Conservation (phyloP, 2,888 invertebrate species). For the Podabrus alpinus region DNA sequence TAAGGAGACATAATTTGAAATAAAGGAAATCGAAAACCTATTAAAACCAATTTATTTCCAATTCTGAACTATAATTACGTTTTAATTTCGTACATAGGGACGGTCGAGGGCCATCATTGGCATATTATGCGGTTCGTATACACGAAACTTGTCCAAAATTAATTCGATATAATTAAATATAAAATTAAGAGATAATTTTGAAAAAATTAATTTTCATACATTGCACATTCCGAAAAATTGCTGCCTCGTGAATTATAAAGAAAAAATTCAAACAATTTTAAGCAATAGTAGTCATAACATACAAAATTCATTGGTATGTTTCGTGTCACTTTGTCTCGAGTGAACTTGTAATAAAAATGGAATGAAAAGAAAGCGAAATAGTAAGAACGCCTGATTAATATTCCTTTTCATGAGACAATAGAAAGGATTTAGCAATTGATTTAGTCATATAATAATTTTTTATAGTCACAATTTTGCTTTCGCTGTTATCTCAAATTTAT, state of each 20-base stretch:
- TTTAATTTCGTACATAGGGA: neutral
- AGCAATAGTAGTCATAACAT: neutral
- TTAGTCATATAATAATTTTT: neutral
- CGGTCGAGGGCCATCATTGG: neutral
- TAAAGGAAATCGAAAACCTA: neutral
- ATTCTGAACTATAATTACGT: neutral
- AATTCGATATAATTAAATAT: neutral
- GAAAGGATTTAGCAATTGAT: neutral
- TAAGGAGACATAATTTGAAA: neutral
- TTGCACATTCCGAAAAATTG: neutral
- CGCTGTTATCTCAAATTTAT: neutral
- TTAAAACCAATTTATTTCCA: neutral
- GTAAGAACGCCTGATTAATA: neutral
- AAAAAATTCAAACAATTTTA: too few species aligned
- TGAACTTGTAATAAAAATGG: neutral
- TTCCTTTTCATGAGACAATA: neutral
- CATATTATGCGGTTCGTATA: neutral
- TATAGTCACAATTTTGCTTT: neutral
- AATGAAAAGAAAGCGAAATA: neutral
- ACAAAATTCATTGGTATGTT: neutral
- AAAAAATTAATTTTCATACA: too few species aligned
- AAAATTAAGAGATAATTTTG: neutral
- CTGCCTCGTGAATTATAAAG: neutral
- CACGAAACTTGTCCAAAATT: neutral
- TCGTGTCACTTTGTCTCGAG: neutral